Base-by-base conservation (phyloP, 1,140 invertebrate species). In the Brachionus sp. region DNA sequence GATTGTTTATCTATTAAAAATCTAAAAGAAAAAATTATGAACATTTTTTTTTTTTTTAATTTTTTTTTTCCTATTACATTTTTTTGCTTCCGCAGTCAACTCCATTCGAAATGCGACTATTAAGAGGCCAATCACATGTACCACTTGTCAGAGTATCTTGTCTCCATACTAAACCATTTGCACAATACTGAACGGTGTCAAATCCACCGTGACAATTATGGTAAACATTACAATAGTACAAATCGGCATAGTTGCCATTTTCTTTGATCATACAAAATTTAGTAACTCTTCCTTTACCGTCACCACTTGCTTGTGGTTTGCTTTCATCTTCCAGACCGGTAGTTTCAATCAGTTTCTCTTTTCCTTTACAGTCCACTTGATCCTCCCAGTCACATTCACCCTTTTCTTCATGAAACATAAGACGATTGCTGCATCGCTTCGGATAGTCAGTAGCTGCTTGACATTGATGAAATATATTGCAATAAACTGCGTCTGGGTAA, bases 241-340 rank as follows among this genome's bases (percentile, higher is more conserved):
- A 42, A 75, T 83, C 82, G 29, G 66, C 82, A 39, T 83, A 83
- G n/a, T 70, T 50, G 7, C 82, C 82, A 77, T 83, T 75, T 64
- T 70, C 57, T 83, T 75, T 83, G n/a, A n/a, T 53, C 82, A 83
- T 83, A 62, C 82, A 83, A 64, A 83, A 83, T 83, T 83, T 83
- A 2, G 82, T 83, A 9, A 70, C 57, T 53, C 82, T 23, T n/a
- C 82, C 82, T 53, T 57, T 83, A 4, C 64, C 57, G 16, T 66
- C 57, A 13, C 57, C 57, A 53, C 57, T 83, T 13, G 46, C 16
- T 19, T 46, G 29, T 23, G 66, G 66, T 23, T 70, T 70, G 23
- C 44, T 70, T 39, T 75, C 82, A 42, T 83, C 68, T 12, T 73
- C 16, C 10, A 83, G 35, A n/a, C 66, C 82, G 5, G n/a, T 46